Base-by-base conservation (phyloP, 2,113 vertebrate genomes). In the Ginglymostoma cirratum region DNA sequence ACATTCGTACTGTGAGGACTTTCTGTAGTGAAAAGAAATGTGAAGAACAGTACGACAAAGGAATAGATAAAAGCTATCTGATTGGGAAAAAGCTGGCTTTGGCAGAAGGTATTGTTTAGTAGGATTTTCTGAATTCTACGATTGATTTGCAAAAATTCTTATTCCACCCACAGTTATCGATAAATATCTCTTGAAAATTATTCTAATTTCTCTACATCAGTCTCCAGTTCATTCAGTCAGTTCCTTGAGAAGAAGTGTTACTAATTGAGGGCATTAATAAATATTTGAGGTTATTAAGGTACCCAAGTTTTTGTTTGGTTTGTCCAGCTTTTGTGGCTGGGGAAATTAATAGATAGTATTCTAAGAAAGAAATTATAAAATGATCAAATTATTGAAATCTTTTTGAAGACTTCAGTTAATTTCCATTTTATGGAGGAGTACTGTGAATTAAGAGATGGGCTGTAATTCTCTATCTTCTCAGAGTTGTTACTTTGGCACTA, bases 1-100 rank as follows among this genome's bases (percentile, higher is more conserved):
- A 61, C 95, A 90, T 96, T 34, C 95, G 80, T 30, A 96, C 95
- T 30, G 95, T 96, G 80, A 85, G 95, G 61, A 90, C 95, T 42
- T 96, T 87, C 95, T 96, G 95, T 48, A 52, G 95, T 27, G 95
- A 96, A 90, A 90, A 78, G 66, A 85, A 69, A 67, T 87, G 67
- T 67, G 86, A 90, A 69, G 95, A 85, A 45, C 55, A 45, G 45
- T 96, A 96, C n/a, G 30, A 66, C 95, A 87, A 70, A 45, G 95
- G 86, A 87, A 90, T 96, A 67, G 65, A 96, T 66, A 52, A 90
- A 65, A 96, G 95, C 34, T 96, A 87, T 61, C 61, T 85, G 24
- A 96, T 96, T 69, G 95, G 95, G 67, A 85, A 72, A 38, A 80
- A 65, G 15, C 30, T 96, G 65, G 95, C 95, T 34, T 67, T 96